phyloP scores from a whole-genome alignment of 2,888 invertebrate species.

The Anaspis maculata region DNA sequence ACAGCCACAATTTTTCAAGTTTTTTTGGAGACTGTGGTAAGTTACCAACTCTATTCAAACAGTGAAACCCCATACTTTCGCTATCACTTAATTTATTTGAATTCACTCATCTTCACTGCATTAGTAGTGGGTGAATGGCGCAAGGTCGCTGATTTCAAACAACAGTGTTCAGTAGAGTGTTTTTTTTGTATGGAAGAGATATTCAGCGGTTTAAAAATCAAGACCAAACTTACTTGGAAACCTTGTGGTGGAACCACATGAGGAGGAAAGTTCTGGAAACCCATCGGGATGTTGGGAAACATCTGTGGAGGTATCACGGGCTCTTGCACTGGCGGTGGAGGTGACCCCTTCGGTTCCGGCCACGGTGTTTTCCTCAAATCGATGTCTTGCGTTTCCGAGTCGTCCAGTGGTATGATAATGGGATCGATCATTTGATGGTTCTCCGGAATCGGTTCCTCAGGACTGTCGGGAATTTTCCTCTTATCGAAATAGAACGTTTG shows the following conservation, averaged over 20 bases:
- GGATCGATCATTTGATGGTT: conserved; percentile 69
- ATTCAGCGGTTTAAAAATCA: too few relatives aligned
- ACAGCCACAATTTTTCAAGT: too few relatives aligned
- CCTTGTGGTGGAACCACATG: conserved; percentile 43
- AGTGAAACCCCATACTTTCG: too few relatives aligned
- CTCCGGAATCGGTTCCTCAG: conserved; percentile 81
- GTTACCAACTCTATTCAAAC: too few relatives aligned
- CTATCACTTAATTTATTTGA: too few relatives aligned
- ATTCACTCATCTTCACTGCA: too few relatives aligned
- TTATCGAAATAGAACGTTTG: conserved; percentile 75
- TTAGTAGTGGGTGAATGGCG: too few relatives aligned
- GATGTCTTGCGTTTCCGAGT: conserved; percentile 76
- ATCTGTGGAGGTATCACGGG: conserved; percentile 39
- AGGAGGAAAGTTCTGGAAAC: conserved; percentile 39
- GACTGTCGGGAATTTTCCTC: conserved; percentile 76
- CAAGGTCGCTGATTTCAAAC: too few relatives aligned
- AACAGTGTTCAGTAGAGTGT: too few relatives aligned
- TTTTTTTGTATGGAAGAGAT: too few relatives aligned
- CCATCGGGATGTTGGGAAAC: conserved; percentile 46
- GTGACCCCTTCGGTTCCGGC: conserved; percentile 75
- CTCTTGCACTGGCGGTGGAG: conserved; percentile 36
- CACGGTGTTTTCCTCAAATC: conserved; percentile 71
- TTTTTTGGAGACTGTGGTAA: too few relatives aligned
- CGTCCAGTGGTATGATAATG: conserved; percentile 79
- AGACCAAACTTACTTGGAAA: too few relatives aligned